phyloP scores from a whole-genome alignment of 2,797 vertebrate genomes.

The Urocyon cinereoargenteus region DNA sequence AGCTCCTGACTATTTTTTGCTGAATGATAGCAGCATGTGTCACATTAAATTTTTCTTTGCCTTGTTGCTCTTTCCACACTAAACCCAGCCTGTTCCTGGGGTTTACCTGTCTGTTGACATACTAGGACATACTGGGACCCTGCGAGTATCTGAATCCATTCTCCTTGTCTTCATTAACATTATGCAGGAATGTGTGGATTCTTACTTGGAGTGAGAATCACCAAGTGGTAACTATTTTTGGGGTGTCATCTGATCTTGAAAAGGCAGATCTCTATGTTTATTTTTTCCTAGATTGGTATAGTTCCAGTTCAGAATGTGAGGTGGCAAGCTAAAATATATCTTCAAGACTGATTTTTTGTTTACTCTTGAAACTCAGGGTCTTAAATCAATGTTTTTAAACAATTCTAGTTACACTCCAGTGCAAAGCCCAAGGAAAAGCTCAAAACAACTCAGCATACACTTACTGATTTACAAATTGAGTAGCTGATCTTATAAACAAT shows the following conservation, averaged over 20 bases:
- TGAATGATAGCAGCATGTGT: slow-evolving; percentile 22
- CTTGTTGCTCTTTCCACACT: slow-evolving; percentile 31
- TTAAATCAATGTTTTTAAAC: slow-evolving; percentile 30
- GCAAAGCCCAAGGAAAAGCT: slow-evolving; percentile 57
- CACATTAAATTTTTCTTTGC: slow-evolving; percentile 67
- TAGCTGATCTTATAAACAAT: slow-evolving; percentile 57
- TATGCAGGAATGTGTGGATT: neutral
- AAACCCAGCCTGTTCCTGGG: neutral
- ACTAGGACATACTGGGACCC: accelerated
- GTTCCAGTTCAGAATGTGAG: slow-evolving; percentile 4
- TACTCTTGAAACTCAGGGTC: slow-evolving; percentile 31
- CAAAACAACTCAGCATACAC: neutral
- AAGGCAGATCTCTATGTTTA: slow-evolving; percentile 23
- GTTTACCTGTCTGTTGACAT: slow-evolving; percentile 35
- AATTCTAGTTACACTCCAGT: slow-evolving; percentile 60
- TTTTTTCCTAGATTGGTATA: slow-evolving; percentile 64
- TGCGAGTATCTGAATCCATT: neutral
- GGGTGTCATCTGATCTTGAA: neutral
- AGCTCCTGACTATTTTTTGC: slow-evolving; percentile 45
- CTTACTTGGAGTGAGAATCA: slow-evolving; percentile 57
- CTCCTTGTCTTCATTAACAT: neutral
- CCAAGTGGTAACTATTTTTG: neutral
- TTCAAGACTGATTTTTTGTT: slow-evolving; percentile 59
- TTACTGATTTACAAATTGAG: slow-evolving; percentile 52
- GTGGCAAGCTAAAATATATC: slow-evolving; percentile 41